Conservation (phyloP, 2,888 invertebrate genomes). For the Eucera pruinosa region DNA sequence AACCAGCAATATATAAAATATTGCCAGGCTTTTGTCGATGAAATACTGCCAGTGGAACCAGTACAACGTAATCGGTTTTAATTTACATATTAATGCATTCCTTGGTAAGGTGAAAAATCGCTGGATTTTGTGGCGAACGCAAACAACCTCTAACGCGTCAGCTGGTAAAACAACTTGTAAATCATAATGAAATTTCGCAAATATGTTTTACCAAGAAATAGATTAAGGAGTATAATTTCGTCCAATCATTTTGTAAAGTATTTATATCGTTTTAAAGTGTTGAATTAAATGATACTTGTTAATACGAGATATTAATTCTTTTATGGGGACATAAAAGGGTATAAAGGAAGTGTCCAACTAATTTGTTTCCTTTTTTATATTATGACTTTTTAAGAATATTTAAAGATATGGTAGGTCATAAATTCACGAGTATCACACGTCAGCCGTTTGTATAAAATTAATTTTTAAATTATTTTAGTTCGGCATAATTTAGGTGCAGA, state of each 20-base stretch:
- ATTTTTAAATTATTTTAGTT: too few relatives aligned
- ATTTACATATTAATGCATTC: slow-evolving; percentile 53
- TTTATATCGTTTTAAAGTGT: not conserved
- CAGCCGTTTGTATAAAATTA: too few relatives aligned
- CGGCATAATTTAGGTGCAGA: too few relatives aligned
- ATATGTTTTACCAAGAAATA: not conserved
- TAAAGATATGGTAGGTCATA: too few relatives aligned
- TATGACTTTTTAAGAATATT: too few relatives aligned
- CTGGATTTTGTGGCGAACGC: not conserved
- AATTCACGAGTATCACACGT: too few relatives aligned
- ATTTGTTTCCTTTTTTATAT: too few relatives aligned
- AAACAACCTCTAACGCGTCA: slow-evolving; percentile 11
- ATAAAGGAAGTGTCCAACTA: too few relatives aligned
- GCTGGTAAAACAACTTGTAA: slow-evolving; percentile 16
- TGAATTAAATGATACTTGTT: too few relatives aligned
- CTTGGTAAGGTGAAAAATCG: slow-evolving; percentile 45
- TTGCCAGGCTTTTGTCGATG: slow-evolving; percentile 30
- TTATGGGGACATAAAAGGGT: too few relatives aligned
- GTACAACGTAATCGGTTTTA: slow-evolving; percentile 42
- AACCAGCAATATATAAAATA: slow-evolving; percentile 47
- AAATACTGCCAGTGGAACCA: slow-evolving; percentile 30
- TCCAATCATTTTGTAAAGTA: not conserved
- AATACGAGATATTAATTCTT: not conserved
- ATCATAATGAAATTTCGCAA: not conserved
- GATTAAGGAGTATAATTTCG: not conserved